A percentile compares a stretch with the other conserved stretches of the same genome.
These are phyloP conservation scores for Muraenolepis orangiensis DNA, from an alignment of 2,797 vertebrate genomes.

Conservation along the genomic window DNA sequence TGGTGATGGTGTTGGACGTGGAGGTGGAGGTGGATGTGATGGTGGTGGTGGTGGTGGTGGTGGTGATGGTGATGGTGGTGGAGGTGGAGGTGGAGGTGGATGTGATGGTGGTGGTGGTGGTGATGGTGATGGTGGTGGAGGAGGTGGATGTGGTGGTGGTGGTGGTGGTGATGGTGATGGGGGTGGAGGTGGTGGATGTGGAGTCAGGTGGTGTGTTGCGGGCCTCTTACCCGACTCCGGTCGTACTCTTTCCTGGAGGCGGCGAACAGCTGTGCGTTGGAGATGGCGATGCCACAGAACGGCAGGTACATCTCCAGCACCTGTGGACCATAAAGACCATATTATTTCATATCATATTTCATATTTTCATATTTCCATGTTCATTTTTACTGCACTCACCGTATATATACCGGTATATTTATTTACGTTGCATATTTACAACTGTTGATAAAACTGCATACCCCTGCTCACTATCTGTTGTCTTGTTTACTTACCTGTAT, in stretches of 20 bases:
- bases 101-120: neutral
- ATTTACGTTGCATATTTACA: no score
- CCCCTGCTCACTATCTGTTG: no score
- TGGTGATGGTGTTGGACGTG: neutral
- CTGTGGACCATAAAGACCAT: constrained; percentile 76
- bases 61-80: neutral
- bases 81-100: constrained; percentile 12
- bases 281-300: constrained; percentile 97
- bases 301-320: constrained; percentile 99
- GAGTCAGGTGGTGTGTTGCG: constrained; percentile 24
- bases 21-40: constrained; percentile 9
- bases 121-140: no score
- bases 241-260: constrained; percentile 98
- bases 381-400: no score
- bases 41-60: neutral
- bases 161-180: neutral
- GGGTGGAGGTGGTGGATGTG: neutral
- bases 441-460: no score
- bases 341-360: no score
- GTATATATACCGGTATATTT: no score
- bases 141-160: neutral
- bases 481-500: no score
- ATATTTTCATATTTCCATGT: no score
- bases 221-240: constrained; percentile 91
- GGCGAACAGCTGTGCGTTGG: constrained; percentile 95